These are phyloP conservation scores for Chironomus striatipennis DNA, from an alignment of 1,140 invertebrate genomes.

Conservation along the genomic window DNA sequence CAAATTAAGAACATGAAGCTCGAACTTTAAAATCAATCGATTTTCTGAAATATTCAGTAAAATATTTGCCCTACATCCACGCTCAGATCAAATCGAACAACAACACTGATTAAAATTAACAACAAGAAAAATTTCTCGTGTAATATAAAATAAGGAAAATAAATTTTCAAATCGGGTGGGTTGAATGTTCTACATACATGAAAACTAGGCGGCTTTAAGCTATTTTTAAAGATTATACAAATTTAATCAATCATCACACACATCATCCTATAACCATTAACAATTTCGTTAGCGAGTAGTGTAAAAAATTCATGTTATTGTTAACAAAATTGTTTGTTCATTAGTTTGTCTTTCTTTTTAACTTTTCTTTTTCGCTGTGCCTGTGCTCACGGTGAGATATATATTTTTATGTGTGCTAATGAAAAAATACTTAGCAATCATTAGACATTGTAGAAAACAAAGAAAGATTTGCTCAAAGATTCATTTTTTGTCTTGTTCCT, in stretches of 20 bases:
- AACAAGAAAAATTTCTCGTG: too few species aligned
- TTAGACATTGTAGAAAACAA: background rate
- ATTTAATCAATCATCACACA: slow-evolving; percentile 16
- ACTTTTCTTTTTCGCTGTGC: too few species aligned
- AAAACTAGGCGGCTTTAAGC: background rate
- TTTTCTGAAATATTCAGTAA: too few species aligned
- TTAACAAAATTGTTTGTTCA: slow-evolving; percentile 22
- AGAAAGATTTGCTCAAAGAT: background rate
- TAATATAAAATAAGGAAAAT: too few species aligned
- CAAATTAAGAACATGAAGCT: too few species aligned
- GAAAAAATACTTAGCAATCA: slow-evolving; percentile 13
- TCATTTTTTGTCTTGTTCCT: background rate
- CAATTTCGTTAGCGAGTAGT: background rate
- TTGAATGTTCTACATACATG: background rate
- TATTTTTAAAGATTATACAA: slow-evolving; percentile 22
- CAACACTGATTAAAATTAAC: too few species aligned
- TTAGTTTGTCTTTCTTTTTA: background rate
- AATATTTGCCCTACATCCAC: too few species aligned
- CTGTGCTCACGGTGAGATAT: background rate
- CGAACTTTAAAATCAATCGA: too few species aligned
- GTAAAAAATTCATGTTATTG: background rate
- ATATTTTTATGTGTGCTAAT: background rate
- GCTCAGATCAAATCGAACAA: too few species aligned
- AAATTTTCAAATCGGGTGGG: background rate
- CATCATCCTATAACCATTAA: slow-evolving; percentile 16